These are phyloP conservation scores for Pollenia labialis DNA, from an alignment of 2,888 invertebrate genomes.

Conservation along the genomic window DNA sequence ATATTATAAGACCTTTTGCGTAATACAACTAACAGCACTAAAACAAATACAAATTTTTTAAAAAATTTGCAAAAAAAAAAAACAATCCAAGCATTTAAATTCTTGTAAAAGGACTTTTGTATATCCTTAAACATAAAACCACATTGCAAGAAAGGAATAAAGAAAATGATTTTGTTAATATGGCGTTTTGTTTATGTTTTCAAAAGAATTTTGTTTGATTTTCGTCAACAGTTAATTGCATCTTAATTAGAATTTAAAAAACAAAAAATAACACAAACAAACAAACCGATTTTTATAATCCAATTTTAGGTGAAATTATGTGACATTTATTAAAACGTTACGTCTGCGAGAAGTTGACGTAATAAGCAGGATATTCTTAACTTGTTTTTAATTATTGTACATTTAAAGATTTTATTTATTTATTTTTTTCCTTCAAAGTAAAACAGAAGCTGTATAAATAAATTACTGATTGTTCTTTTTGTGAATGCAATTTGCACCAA, in stretches of 20 bases:
- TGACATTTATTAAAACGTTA: slow-evolving; percentile 39
- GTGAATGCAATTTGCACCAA: too few relatives aligned
- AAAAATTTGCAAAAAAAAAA: slow-evolving; percentile 4
- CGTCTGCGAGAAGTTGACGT: slow-evolving; percentile 22
- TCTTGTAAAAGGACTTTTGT: slow-evolving; percentile 41
- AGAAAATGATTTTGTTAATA: slow-evolving; percentile 16
- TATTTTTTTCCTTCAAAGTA: not conserved
- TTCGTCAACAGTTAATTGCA: slow-evolving; percentile 69
- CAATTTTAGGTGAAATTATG: slow-evolving; percentile 40
- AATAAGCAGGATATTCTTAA: slow-evolving; percentile 66
- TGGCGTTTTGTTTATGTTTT: slow-evolving; percentile 9
- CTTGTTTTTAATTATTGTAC: slow-evolving; percentile 25
- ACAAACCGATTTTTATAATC: slow-evolving; percentile 26
- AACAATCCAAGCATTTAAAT: slow-evolving; percentile 29
- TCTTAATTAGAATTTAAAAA: slow-evolving; percentile 57
- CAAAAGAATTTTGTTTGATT: slow-evolving; percentile 51
- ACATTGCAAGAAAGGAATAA: slow-evolving; percentile 44
- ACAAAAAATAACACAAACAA: slow-evolving; percentile 38
- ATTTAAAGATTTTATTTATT: slow-evolving; percentile 15
- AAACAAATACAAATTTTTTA: slow-evolving; percentile 49
- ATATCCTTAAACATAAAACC: slow-evolving; percentile 27
- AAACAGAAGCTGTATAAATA: not conserved
- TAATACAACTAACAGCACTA: slow-evolving; percentile 30
- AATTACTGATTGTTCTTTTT: slow-evolving; percentile 25
- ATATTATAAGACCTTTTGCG: slow-evolving; percentile 65